phyloP scores from a whole-genome alignment of 2,888 invertebrate species.

The Caenorhabditis sp. region DNA sequence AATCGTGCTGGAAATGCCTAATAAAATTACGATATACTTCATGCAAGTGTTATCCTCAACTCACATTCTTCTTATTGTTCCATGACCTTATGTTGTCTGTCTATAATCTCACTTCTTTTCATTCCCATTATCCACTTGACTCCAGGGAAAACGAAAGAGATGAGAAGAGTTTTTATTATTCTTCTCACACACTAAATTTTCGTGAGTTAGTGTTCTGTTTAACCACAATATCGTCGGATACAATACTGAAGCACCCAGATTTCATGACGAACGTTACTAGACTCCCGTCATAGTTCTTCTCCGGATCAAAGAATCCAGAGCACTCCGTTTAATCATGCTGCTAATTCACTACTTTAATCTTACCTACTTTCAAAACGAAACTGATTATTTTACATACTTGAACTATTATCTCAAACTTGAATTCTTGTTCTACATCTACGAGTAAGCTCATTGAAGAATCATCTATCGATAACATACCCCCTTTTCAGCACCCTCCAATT shows the following conservation, averaged over 20 bases:
- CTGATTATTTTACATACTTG: neutral
- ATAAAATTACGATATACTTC: neutral
- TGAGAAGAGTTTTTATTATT: neutral
- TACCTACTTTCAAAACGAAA: conserved; percentile 20
- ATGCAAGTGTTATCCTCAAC: neutral
- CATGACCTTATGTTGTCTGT: conserved; percentile 5
- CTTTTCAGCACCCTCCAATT: conserved; percentile 42
- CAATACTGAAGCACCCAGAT: conserved; percentile 4
- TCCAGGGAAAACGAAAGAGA: neutral
- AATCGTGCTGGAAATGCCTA: neutral
- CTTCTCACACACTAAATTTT: neutral
- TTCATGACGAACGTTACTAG: conserved; percentile 13
- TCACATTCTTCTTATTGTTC: neutral
- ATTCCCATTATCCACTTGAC: conserved; percentile 12
- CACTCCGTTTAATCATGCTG: conserved; percentile 12
- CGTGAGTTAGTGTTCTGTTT: conserved; percentile 9
- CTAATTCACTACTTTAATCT: conserved; percentile 37
- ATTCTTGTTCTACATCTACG: conserved; percentile 16
- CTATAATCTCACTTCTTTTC: neutral
- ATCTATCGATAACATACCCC: neutral
- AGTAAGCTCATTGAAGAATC: conserved; percentile 7
- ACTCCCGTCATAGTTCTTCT: conserved; percentile 14
- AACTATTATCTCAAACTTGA: conserved; percentile 14
- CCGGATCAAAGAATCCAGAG: neutral
- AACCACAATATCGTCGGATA: neutral